A percentile compares a stretch with the other conserved stretches of the same genome.
phyloP scores from a whole-genome alignment of 2,113 vertebrate species.

The Cochlearius cochlearius region DNA sequence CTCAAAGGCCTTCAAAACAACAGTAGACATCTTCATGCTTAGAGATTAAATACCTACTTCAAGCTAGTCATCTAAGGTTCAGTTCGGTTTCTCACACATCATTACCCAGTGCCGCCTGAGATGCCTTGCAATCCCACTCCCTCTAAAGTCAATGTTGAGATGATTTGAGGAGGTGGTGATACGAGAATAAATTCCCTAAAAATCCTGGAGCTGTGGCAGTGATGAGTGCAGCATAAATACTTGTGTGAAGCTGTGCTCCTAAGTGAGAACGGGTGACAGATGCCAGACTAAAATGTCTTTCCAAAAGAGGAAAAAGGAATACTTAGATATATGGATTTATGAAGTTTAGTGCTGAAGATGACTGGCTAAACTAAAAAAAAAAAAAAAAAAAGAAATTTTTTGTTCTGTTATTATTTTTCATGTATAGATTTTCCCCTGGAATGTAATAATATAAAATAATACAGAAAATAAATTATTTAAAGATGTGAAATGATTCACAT shows the following conservation, averaged over 20 bases:
- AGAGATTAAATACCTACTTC: background rate
- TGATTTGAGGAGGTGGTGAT: rapidly evolving
- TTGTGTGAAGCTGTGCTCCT: background rate
- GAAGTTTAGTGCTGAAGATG: background rate
- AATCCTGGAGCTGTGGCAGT: background rate
- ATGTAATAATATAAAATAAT: no score
- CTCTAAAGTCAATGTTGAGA: background rate
- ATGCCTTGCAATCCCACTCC: rapidly evolving
- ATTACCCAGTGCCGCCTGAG: background rate
- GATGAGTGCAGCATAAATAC: background rate
- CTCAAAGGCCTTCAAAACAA: background rate
- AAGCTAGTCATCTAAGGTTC: background rate
- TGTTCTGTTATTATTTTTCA: background rate
- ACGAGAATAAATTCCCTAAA: background rate
- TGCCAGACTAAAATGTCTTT: background rate
- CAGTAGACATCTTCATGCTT: background rate
- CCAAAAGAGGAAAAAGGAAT: background rate
- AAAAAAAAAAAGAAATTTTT: background rate
- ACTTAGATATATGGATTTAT: background rate
- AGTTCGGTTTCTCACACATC: background rate
- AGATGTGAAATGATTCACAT: background rate
- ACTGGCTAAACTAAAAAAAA: background rate
- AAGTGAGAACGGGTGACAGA: background rate
- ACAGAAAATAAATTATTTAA: background rate
- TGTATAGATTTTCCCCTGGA: background rate